Conservation (phyloP, 2,113 vertebrate genomes). For the Cyrtonyx montezumae region DNA sequence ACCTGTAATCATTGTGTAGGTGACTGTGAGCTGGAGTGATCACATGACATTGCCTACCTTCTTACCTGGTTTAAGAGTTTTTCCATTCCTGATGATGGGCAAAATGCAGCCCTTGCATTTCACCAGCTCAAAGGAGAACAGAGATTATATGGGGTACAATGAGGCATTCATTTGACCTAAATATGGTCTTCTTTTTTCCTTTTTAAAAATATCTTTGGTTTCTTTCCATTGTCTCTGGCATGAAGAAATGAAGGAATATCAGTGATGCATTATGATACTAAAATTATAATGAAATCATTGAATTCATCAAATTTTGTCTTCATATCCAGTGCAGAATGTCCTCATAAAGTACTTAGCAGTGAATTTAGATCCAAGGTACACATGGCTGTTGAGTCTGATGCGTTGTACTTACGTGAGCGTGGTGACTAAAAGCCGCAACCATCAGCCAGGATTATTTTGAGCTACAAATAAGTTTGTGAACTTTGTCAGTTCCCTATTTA, state of each 20-base stretch:
- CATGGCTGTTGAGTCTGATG: neutral
- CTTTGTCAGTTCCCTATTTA: rapidly evolving
- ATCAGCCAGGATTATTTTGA: neutral
- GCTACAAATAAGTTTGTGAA: neutral
- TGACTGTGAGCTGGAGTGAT: neutral
- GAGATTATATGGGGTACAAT: neutral
- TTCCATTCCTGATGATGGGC: neutral
- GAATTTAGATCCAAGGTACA: constrained; percentile 10
- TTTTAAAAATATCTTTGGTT: neutral
- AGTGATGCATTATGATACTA: neutral
- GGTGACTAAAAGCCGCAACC: neutral
- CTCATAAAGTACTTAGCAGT: neutral
- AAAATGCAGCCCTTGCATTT: neutral
- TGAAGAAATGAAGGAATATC: neutral
- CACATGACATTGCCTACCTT: neutral
- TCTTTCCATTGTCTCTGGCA: neutral
- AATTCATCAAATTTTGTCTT: constrained; percentile 16
- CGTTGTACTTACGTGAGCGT: neutral
- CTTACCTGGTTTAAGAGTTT: neutral
- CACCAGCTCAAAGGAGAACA: neutral
- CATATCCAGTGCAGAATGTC: neutral
- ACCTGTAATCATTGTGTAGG: rapidly evolving
- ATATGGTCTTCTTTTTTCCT: neutral
- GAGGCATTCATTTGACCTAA: neutral
- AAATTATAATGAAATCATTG: constrained; percentile 18